Base-by-base conservation (phyloP, 2,888 invertebrate species). In the Drosophila atripex region DNA sequence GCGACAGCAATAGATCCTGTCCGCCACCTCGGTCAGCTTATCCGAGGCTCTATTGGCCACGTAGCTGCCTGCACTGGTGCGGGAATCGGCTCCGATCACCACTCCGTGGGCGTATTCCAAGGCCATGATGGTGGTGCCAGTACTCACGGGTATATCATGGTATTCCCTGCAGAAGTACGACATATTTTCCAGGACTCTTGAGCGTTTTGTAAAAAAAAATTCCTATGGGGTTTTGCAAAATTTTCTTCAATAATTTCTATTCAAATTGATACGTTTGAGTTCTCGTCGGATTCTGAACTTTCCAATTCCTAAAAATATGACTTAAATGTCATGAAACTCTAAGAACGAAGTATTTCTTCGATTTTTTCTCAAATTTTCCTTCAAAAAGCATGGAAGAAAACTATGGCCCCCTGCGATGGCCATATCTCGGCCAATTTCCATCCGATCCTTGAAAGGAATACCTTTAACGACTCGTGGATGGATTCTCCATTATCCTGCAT, bases 1-100 rank as follows among this genome's bases (percentile, higher is more conserved):
- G 49, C 99, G 96, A 90, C 99, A 99, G 91, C 98, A 98, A 91
- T 98, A 99, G 86, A 99, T 98, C 76, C 95, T 94, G 88, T 99
- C 98, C 0, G 98, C 97, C 59, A 99, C 95, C 90, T 94, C 95
- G 0, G 98, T 99, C 76, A 99, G 92, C 91, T 99, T 99, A 92
- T 99, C 98, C 0, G 98, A 96, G 23, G 97, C 97, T 88, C 99
- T 95, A 92, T 98, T 99, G 25, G 98, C 96, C 78, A 99, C 96
- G 92, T 98, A 99, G 0, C 96, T 93, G 92, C 98, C 99, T 8
- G 97, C 96, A 16, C 98, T 97, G 30, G 99, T 97, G 73, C 99
- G 94, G 0, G 99, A 98, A 93, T 99, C 99, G 3, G 99, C 99
- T 25, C 98, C 99, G 89, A 99, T 96, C 18, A 99, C 95, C n/a